A percentile compares a stretch with the other conserved stretches of the same genome.
Evolutionary conservation across 1,140 invertebrate species (phyloP).

Genomic region (Thrips palmi): DNA sequence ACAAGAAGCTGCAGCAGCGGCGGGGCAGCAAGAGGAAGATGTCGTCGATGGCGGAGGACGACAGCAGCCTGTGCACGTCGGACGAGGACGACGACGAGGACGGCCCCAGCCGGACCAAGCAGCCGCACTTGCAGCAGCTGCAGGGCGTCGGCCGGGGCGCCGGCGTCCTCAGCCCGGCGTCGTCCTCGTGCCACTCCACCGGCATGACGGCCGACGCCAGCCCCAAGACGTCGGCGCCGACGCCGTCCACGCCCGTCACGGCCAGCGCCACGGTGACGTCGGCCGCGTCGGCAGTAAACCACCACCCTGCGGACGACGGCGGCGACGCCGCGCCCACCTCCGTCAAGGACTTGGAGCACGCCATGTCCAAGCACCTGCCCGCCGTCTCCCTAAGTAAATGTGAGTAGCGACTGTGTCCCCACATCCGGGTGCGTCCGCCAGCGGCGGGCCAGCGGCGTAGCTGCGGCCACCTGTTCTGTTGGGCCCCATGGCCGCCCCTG

Average conservation of each 20-base stretch:
- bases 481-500: too few relatives aligned
- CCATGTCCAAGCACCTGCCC: constrained; percentile 92
- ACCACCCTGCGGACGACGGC: constrained; percentile 21
- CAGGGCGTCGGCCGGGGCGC: constrained; percentile 18
- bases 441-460: too few relatives aligned
- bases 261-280: constrained; percentile 22
- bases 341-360: constrained; percentile 83
- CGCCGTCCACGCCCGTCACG: constrained; percentile 23
- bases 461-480: too few relatives aligned
- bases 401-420: too few relatives aligned
- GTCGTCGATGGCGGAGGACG: constrained; percentile 23
- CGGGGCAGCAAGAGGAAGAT: constrained; percentile 33
- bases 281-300: constrained; percentile 22
- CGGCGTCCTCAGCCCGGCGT: constrained; percentile 36
- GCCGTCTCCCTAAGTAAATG: too few relatives aligned
- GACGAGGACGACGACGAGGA: constrained; percentile 36
- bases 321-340: constrained; percentile 32
- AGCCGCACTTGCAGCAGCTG: not conserved
- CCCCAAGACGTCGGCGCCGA: constrained; percentile 23
- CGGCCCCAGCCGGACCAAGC: too few relatives aligned
- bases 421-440: too few relatives aligned
- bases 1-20: constrained; percentile 11
- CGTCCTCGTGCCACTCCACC: constrained; percentile 32
- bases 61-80: constrained; percentile 27
- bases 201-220: constrained; percentile 21